Percentiles rank a stretch among this genome's conserved stretches.
Conservation (phyloP, 2,888 invertebrate species). For the Standfussiana lucernea region DNA sequence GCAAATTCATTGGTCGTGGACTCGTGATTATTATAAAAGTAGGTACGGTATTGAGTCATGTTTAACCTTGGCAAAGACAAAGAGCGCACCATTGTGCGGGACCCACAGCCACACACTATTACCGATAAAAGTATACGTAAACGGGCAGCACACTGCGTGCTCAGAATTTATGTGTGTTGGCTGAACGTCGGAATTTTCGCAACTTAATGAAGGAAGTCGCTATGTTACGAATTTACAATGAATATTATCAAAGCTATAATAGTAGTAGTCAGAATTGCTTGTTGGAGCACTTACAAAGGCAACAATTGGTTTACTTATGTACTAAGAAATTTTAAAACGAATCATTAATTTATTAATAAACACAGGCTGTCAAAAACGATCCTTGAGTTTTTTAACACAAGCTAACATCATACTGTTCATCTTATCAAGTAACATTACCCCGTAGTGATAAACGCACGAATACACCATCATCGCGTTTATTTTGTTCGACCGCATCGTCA, state of each 20-base stretch:
- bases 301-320: background rate
- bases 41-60: slow-evolving; percentile 71
- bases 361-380: background rate
- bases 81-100: slow-evolving; percentile 80
- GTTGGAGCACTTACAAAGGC: background rate
- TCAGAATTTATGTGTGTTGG: slow-evolving; percentile 76
- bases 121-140: slow-evolving; percentile 85
- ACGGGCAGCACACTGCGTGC: slow-evolving; percentile 75
- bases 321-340: background rate
- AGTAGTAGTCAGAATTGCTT: background rate
- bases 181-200: slow-evolving; percentile 72
- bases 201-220: slow-evolving; percentile 75
- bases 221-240: slow-evolving; percentile 38
- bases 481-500: background rate
- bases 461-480: background rate
- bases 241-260: slow-evolving; percentile 9
- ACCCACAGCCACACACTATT: slow-evolving; percentile 81
- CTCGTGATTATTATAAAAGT: slow-evolving; percentile 59
- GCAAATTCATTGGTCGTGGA: slow-evolving; percentile 58
- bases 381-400: background rate
- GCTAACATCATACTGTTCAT: background rate
- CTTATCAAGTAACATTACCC: background rate
- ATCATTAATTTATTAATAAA: background rate
- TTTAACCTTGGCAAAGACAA: slow-evolving; percentile 87
- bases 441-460: background rate